Conservation (phyloP, 2,888 invertebrate species). For the Metalampra italica region DNA sequence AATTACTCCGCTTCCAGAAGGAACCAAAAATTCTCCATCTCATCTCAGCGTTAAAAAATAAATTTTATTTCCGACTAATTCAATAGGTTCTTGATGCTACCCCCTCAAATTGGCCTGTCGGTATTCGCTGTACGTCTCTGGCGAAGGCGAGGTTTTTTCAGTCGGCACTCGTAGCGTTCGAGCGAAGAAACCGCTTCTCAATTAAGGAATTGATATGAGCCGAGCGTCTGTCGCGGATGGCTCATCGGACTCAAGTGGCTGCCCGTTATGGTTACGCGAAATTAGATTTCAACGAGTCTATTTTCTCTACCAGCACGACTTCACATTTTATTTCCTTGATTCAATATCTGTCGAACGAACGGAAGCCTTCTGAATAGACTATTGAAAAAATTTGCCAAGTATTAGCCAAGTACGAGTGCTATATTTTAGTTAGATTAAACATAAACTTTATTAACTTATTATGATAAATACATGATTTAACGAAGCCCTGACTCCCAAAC, state of each 20-base stretch:
- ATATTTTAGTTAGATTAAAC: slow-evolving; percentile 6
- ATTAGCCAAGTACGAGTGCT: background rate
- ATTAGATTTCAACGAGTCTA: slow-evolving; percentile 78
- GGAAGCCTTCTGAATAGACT: slow-evolving; percentile 9
- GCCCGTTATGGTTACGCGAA: slow-evolving; percentile 75
- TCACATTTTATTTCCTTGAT: slow-evolving; percentile 63
- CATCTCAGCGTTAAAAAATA: too few species aligned
- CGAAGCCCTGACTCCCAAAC: too few species aligned
- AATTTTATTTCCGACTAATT: too few species aligned
- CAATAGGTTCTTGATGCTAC: background rate
- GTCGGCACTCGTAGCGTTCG: slow-evolving; percentile 33
- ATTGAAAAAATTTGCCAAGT: background rate
- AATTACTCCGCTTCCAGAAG: too few species aligned
- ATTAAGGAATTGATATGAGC: slow-evolving; percentile 76
- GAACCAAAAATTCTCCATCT: too few species aligned
- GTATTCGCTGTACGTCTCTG: background rate
- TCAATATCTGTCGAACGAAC: slow-evolving; percentile 49
- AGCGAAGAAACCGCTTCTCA: slow-evolving; percentile 56
- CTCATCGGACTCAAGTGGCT: slow-evolving; percentile 71
- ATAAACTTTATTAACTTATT: too few species aligned
- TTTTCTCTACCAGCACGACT: slow-evolving; percentile 55
- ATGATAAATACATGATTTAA: too few species aligned
- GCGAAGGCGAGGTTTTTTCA: slow-evolving; percentile 31
- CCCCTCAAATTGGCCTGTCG: background rate
- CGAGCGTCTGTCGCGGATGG: slow-evolving; percentile 70